A percentile compares a stretch with the other conserved stretches of the same genome.
phyloP scores from a whole-genome alignment of 2,113 vertebrate genomes.

The Epinephelus moara region DNA sequence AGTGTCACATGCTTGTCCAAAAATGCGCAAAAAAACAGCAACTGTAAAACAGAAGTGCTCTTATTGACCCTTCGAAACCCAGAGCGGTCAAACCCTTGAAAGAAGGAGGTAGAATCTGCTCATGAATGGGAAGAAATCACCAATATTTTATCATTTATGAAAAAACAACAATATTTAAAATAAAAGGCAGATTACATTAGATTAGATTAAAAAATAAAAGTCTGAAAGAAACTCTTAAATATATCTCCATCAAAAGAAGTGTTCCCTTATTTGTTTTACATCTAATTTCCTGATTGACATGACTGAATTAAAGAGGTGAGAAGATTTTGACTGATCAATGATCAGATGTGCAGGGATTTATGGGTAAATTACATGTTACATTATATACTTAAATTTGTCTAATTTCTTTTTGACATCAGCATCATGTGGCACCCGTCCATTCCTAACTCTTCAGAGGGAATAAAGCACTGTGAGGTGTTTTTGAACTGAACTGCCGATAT shows the following conservation, averaged over 20 bases:
- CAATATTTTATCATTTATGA: background rate
- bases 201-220: background rate
- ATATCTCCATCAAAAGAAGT: background rate
- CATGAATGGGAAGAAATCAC: background rate
- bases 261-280: background rate
- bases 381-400: background rate
- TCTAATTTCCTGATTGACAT: background rate
- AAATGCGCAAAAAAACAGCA: no score
- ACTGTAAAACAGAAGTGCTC: no score
- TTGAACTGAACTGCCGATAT: slow-evolving; percentile 20
- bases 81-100: no score
- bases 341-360: background rate
- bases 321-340: background rate
- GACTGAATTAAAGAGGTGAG: background rate
- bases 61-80: no score
- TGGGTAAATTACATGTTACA: background rate
- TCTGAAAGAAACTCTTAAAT: background rate
- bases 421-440: background rate
- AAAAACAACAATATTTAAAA: background rate
- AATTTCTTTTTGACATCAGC: background rate
- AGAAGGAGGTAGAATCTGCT: no score
- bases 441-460: background rate
- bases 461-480: background rate
- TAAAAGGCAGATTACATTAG: background rate
- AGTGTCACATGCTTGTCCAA: no score